Conservation (phyloP, 2,113 vertebrate species). For the Phodopus roborovskii region DNA sequence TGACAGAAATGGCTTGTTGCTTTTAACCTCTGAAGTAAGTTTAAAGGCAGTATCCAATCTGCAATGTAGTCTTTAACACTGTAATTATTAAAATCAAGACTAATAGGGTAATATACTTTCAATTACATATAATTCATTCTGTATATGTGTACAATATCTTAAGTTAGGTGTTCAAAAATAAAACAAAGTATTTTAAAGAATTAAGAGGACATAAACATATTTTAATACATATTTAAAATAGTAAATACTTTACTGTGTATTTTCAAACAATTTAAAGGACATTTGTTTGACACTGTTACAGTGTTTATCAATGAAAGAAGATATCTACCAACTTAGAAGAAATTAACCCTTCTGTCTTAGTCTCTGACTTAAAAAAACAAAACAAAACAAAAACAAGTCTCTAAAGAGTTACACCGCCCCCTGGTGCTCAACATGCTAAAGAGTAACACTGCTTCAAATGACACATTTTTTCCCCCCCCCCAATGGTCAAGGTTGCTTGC, state of each 20-base stretch:
- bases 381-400: background rate
- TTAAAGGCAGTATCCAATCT: background rate
- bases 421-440: constrained; percentile 52
- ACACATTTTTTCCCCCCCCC: background rate
- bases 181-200: background rate
- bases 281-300: background rate
- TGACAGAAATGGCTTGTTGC: background rate
- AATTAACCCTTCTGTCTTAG: background rate
- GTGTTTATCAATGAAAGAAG: background rate
- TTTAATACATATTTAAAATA: background rate
- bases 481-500: background rate
- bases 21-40: background rate
- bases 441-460: background rate
- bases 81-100: background rate
- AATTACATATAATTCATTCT: background rate
- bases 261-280: background rate
- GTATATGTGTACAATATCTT: background rate
- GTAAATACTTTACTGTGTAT: background rate
- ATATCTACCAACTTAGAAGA: background rate
- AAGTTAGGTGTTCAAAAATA: background rate
- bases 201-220: background rate
- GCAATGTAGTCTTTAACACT: background rate
- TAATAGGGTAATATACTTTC: background rate
- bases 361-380: background rate
- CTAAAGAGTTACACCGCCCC: background rate